Evolutionary conservation across 2,888 invertebrate species (phyloP).

Genomic region (Dichetophora obliterata): DNA sequence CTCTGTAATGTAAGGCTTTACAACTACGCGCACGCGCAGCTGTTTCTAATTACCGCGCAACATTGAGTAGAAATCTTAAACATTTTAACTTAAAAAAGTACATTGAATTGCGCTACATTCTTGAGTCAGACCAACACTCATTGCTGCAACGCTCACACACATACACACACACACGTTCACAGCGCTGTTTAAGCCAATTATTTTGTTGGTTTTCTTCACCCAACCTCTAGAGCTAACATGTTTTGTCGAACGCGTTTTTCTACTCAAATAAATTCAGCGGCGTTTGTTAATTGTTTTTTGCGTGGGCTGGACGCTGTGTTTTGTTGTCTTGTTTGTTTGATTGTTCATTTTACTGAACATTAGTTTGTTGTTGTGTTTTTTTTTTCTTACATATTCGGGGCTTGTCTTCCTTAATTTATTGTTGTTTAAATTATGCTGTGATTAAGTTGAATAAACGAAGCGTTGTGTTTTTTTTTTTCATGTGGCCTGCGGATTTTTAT

Average conservation of each 20-base stretch:
- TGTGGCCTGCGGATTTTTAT: too few relatives aligned
- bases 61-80: not conserved
- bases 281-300: slow-evolving; percentile 16
- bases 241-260: slow-evolving; percentile 17
- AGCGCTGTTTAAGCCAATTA: not conserved
- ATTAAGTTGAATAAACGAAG: not conserved
- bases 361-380: not conserved
- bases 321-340: not conserved
- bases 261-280: not conserved
- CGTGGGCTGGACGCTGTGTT: slow-evolving; percentile 19
- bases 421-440: not conserved
- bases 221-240: not conserved
- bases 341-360: slow-evolving; percentile 7
- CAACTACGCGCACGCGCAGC: not conserved
- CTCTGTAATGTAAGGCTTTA: not conserved
- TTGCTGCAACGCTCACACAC: not conserved
- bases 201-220: not conserved
- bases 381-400: not conserved
- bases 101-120: slow-evolving; percentile 23
- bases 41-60: slow-evolving; percentile 16
- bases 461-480: not conserved
- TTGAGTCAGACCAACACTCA: not conserved
- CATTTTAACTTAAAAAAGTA: slow-evolving; percentile 12
- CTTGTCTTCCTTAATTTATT: not conserved
- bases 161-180: not conserved